Evolutionary conservation across 2,113 vertebrate species (phyloP), one percentile per base, ranked within the genome.

Genomic region (Mugil cephalus): DNA sequence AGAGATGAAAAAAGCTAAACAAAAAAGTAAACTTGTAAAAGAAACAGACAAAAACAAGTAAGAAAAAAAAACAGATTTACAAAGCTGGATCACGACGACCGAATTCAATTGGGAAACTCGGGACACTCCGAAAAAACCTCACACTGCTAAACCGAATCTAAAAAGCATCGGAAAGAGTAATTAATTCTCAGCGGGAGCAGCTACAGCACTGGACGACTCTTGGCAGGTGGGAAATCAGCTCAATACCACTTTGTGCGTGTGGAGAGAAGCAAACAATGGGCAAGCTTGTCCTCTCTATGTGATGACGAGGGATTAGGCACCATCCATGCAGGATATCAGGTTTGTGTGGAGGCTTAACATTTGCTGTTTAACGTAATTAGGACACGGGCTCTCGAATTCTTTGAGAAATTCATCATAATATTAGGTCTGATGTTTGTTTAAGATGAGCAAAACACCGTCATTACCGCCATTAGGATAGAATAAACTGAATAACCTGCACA

Each of bases 221-320:
- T 55, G 53, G n/a, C 45, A 21, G 69, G 17, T 68, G 46, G 34
- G 43, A 48, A 52, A 56, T 43, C 47, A 11, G 7, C 36, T 46
- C 24, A 21, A 46, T 43, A 36, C 62, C 30, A 55, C 64, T 51
- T 55, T n/a, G 7, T 48, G 36, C 42, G 46, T 71, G 39, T 52
- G 60, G 51, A 55, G 51, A 62, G 38, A 40, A 40, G 68, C 64
- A 77, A 74, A 85, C 53, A 87, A 85, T 45, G 35, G 61, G 69
- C 43, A 60, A 64, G 52, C 46, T 43, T 64, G 64, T 82, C 79
- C 66, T 74, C 45, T 46, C 51, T 14, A 34, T 11, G 38, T 56
- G 45, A 51, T 51, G 42, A 70, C 63, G 66, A 40, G 55, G 52
- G 83, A 83, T 88, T 80, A 81, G 58, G 55, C 59, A 42, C 50